These are phyloP conservation scores for Ianthella basta DNA, from an alignment of 37 sponge, comb jelly and placozoan genomes.

Conservation along the genomic window DNA sequence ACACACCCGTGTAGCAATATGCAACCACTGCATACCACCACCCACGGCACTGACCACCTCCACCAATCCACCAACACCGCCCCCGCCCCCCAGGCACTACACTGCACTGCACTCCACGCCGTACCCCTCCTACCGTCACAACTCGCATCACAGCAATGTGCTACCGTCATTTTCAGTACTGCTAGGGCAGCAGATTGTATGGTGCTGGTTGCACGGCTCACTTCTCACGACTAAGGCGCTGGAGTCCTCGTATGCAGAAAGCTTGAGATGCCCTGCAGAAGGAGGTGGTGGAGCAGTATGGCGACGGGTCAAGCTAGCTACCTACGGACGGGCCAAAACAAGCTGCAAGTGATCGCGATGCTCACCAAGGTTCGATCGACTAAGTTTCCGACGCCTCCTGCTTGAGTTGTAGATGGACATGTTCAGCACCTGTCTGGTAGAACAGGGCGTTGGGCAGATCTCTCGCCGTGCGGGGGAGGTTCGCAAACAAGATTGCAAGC, in stretches of 20 bases:
- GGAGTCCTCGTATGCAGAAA: conserved; percentile 65
- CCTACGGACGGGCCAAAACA: neutral
- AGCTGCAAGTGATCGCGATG: neutral
- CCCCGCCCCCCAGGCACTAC: too few relatives aligned
- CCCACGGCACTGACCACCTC: too few relatives aligned
- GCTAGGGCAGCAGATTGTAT: too few relatives aligned
- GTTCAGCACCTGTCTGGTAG: neutral
- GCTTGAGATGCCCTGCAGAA: conserved; percentile 71
- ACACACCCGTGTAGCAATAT: too few relatives aligned
- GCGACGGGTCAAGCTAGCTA: neutral
- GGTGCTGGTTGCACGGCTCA: conserved; percentile 13
- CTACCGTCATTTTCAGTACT: too few relatives aligned
- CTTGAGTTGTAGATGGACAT: conserved; percentile 68
- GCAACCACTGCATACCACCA: too few relatives aligned
- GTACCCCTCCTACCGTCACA: too few relatives aligned
- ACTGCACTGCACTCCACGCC: too few relatives aligned
- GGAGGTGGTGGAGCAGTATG: neutral
- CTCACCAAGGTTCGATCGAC: conserved; percentile 48
- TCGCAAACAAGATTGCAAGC: neutral
- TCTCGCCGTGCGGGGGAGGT: conserved; percentile 5
- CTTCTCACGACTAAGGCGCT: conserved; percentile 70
- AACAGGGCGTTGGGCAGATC: neutral
- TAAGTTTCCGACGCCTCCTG: conserved; percentile 28
- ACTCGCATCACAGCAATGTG: too few relatives aligned
- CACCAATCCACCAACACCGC: too few relatives aligned